Conservation (phyloP, 2,113 vertebrate genomes). For the Acrocephalus arundinaceus region DNA sequence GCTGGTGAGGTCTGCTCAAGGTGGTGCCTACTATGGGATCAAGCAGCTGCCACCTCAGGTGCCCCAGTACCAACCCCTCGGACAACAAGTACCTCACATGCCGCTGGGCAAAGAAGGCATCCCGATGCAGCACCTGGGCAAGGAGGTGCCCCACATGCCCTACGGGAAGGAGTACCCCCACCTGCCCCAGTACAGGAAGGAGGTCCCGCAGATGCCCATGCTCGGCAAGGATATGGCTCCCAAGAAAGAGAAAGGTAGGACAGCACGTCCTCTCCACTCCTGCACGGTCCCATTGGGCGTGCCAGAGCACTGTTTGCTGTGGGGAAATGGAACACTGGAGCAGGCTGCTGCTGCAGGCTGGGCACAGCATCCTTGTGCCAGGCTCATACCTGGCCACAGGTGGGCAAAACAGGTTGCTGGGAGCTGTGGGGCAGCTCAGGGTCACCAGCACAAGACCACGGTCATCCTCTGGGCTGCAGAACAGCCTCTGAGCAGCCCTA, state of each 20-base stretch:
- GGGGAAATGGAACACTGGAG: background rate
- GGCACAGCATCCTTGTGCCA: background rate
- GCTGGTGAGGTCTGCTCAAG: slow-evolving; percentile 71
- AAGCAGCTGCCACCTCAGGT: slow-evolving; percentile 85
- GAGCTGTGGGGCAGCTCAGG: background rate
- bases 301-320: accelerated
- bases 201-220: slow-evolving; percentile 85
- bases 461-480: background rate
- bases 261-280: accelerated
- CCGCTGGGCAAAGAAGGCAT: slow-evolving; percentile 84
- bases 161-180: slow-evolving; percentile 88
- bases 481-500: background rate
- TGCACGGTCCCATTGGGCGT: accelerated
- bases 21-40: slow-evolving; percentile 89
- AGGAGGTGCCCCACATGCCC: slow-evolving; percentile 88
- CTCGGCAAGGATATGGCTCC: slow-evolving; percentile 85
- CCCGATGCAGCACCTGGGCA: slow-evolving; percentile 83
- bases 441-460: background rate
- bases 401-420: background rate
- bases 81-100: slow-evolving; percentile 90
- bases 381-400: background rate
- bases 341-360: background rate
- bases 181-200: slow-evolving; percentile 90
- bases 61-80: slow-evolving; percentile 82
- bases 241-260: slow-evolving; percentile 92